These are phyloP conservation scores for Esperia sulphurella DNA, from an alignment of 2,888 invertebrate species.

Conservation along the genomic window DNA sequence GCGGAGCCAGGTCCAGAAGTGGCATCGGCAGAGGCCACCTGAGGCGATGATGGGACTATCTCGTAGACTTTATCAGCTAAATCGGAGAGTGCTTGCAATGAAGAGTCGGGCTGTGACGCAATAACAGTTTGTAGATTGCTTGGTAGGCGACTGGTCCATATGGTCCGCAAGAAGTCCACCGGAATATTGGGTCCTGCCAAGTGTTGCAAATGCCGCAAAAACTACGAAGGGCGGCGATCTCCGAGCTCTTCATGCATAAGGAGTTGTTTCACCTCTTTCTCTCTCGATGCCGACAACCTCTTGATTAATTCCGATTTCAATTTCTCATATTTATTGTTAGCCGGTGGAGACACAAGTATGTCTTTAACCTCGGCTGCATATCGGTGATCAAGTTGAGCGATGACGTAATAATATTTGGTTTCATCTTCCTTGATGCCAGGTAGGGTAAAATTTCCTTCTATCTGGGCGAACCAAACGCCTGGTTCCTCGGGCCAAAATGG, in stretches of 20 bases:
- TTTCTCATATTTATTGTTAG: too few relatives aligned
- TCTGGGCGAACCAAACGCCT: too few relatives aligned
- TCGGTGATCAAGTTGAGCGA: too few relatives aligned
- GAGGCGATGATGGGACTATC: conserved; percentile 6
- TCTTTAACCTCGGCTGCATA: too few relatives aligned
- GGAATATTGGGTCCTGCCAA: conserved; percentile 14
- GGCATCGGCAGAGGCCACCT: conserved; percentile 8
- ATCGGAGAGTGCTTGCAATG: conserved; percentile 13
- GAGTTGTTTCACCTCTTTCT: conserved; percentile 15
- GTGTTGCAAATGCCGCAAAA: conserved; percentile 14
- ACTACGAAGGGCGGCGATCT: conserved; percentile 18
- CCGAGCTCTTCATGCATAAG: conserved; percentile 15
- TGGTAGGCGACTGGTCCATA: conserved; percentile 16
- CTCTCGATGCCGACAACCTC: conserved; percentile 13
- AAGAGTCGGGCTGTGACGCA: conserved; percentile 9
- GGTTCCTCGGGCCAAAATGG: too few relatives aligned
- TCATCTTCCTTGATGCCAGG: too few relatives aligned
- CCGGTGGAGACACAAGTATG: too few relatives aligned
- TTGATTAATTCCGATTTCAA: too few relatives aligned
- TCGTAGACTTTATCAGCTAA: conserved; percentile 5
- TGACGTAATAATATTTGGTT: too few relatives aligned
- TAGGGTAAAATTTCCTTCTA: too few relatives aligned
- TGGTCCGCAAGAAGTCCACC: conserved; percentile 12
- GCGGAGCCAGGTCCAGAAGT: too few relatives aligned
- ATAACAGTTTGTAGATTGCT: conserved; percentile 12